These are phyloP conservation scores for Erythrolamprus reginae DNA, from an alignment of 2,113 vertebrate species.

Conservation along the genomic window DNA sequence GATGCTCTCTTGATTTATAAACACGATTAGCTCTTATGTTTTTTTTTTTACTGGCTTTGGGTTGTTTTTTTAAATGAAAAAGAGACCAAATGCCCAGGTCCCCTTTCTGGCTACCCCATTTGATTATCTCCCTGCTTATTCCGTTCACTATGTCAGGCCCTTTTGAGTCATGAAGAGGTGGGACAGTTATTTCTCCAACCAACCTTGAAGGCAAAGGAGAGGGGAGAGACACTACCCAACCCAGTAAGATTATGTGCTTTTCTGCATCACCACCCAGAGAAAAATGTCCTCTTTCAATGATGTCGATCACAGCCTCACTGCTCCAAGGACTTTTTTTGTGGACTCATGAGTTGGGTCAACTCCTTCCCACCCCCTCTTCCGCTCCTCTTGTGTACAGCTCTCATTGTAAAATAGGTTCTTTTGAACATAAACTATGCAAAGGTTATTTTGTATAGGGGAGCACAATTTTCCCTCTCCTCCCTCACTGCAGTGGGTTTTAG, in stretches of 20 bases:
- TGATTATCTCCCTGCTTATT: slow-evolving; percentile 9
- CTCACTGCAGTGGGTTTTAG: slow-evolving; percentile 10
- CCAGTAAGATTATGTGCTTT: neutral
- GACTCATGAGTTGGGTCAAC: slow-evolving; percentile 5
- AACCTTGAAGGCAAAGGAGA: neutral
- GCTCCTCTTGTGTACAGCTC: slow-evolving; percentile 21
- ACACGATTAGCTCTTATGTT: slow-evolving; percentile 24
- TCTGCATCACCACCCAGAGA: neutral
- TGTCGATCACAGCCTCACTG: slow-evolving; percentile 7
- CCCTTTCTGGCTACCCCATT: neutral
- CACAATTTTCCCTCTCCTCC: slow-evolving; percentile 18
- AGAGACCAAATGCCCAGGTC: slow-evolving; percentile 12
- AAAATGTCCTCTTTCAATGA: slow-evolving; percentile 12
- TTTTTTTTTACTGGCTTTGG: slow-evolving; percentile 28
- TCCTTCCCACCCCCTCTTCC: neutral
- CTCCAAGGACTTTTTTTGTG: slow-evolving; percentile 5
- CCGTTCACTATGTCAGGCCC: neutral
- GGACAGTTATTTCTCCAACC: neutral
- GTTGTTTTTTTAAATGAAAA: slow-evolving; percentile 5
- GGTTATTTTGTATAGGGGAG: slow-evolving; percentile 47
- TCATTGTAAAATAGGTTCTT: slow-evolving; percentile 43
- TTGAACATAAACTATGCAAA: slow-evolving; percentile 51
- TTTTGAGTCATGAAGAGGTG: neutral
- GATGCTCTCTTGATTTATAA: slow-evolving; percentile 6
- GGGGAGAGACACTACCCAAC: neutral